Evolutionary conservation across 2,888 invertebrate genomes (phyloP), one percentile per base, ranked within the genome.

Genomic region (Trichogramma evanescens): DNA sequence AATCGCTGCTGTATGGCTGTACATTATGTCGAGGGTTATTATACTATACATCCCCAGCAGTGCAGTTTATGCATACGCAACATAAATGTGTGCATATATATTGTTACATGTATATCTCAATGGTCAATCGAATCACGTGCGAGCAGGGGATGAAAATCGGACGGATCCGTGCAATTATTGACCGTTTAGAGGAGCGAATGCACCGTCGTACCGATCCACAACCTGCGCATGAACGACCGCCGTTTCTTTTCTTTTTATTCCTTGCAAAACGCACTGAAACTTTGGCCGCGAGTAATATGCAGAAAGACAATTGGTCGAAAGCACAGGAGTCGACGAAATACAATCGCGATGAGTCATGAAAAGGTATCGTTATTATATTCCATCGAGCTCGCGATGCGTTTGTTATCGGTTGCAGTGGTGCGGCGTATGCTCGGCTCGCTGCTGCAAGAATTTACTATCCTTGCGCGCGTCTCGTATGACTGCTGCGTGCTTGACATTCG

Each of bases 401-500:
- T 41, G 48, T 40, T 39, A 51, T 51, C 44, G 40, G 5, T 8
- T 5, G 42, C 10, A 39, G 4, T 5, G 13, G 13, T 10, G 48
- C 13, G 13, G 1, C 4, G 49, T 8, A 38, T 52, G 4, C 42
- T 46, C 46, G 13, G 41, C 50, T 56, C 50, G 56, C 53, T 53
- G 60, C 46, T 54, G 41, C 49, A 50, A 54, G 56, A 42, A 38
- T 42, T 46, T 57, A n/a, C 46, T 51, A 54, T 57, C 50, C 44
- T 13, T 3, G 48, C 9, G 9, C 6, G 48, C 9, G 9, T 46
- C 46, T 46, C 46, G 46, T 13, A 46, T 46, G 13, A 13, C 13
- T 13, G 13, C 13, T 13, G 13, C 13, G 2, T 13, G 13, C 13
- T 13, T 13, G 13, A 13, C 13, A 13, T 13, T 46, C 46, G 41